Conservation (phyloP, 2,888 invertebrate genomes). For the Acanthopleura granulata region DNA sequence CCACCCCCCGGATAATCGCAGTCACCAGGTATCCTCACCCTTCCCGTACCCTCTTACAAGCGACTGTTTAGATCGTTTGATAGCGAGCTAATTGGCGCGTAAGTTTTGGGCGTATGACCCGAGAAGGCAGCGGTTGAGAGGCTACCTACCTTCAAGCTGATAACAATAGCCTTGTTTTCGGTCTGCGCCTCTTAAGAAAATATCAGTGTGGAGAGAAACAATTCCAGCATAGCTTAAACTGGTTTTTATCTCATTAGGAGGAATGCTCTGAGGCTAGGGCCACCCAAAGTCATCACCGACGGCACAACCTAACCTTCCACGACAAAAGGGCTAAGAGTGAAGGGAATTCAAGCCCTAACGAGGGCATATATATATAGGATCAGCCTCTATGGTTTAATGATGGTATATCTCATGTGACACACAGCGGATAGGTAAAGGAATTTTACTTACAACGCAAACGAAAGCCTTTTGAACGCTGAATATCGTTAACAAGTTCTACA, state of each 20-base stretch:
- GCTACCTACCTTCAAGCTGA: not conserved
- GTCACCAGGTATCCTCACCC: not conserved
- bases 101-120: not conserved
- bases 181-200: slow-evolving; percentile 1
- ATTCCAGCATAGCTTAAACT: not conserved
- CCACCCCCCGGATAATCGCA: too few species aligned
- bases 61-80: not conserved
- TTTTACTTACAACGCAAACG: too few species aligned
- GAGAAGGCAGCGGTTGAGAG: not conserved
- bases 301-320: too few species aligned
- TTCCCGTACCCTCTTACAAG: not conserved
- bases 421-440: too few species aligned
- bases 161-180: not conserved
- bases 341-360: too few species aligned
- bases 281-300: not conserved
- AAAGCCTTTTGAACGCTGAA: too few species aligned
- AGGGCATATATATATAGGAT: too few species aligned
- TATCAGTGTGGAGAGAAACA: slow-evolving; percentile 3
- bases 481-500: too few species aligned
- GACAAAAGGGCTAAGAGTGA: too few species aligned
- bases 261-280: not conserved
- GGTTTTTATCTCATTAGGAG: slow-evolving; percentile 2
- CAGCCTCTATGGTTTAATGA: too few species aligned
- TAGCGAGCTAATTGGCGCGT: not conserved
- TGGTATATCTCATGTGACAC: too few species aligned